phyloP scores from a whole-genome alignment of 2,113 vertebrate genomes.

The Corythornis cristatus region DNA sequence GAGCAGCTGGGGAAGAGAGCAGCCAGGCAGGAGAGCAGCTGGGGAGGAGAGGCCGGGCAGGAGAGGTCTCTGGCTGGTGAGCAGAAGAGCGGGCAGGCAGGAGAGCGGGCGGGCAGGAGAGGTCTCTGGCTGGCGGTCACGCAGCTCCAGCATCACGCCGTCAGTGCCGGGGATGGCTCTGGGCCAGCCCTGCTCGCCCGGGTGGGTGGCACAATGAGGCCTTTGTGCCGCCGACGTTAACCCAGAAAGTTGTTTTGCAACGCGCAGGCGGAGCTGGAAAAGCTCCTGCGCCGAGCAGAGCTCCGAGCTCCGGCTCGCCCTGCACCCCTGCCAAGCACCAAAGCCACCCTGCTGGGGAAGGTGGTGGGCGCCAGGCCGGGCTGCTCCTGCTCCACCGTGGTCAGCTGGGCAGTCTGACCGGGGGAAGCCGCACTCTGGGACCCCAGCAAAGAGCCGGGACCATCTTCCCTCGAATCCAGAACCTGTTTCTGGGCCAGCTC shows the following conservation, averaged over 20 bases:
- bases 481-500: background rate
- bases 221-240: background rate
- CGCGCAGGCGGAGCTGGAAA: background rate
- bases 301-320: background rate
- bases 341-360: background rate
- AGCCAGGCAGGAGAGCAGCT: too few species aligned
- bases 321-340: accelerated
- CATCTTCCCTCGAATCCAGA: background rate
- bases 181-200: background rate
- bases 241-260: conserved; percentile 45
- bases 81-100: too few species aligned
- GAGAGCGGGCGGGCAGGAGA: background rate
- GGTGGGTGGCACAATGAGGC: background rate
- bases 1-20: too few species aligned
- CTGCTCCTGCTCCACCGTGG: background rate
- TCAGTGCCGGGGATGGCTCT: background rate
- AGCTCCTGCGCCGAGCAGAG: background rate
- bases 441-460: background rate
- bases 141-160: background rate
- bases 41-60: too few species aligned
- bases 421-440: accelerated
- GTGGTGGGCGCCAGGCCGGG: accelerated
- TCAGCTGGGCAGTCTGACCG: background rate
- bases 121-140: background rate
- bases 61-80: too few species aligned